phyloP scores from a whole-genome alignment of 35 echinoderm and acorn worm genomes.

The Ptychodera flava region DNA sequence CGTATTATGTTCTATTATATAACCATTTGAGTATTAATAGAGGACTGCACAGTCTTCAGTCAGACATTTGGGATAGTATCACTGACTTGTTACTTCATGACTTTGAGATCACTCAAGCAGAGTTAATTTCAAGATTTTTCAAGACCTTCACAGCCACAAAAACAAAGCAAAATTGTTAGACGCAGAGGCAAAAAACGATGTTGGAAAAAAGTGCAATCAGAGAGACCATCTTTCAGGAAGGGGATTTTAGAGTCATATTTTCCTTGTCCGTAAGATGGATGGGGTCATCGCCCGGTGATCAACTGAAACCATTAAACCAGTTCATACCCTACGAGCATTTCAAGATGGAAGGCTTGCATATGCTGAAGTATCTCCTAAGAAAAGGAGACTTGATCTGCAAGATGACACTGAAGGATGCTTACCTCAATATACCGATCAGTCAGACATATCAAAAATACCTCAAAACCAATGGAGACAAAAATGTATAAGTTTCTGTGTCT shows the following conservation, averaged over 20 bases:
- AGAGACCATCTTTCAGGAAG: background rate
- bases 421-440: conserved; percentile 25
- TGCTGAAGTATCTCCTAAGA: background rate
- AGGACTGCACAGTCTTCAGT: no score
- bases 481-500: no score
- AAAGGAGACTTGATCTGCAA: conserved; percentile 3
- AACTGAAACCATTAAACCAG: conserved; percentile 28
- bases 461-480: conserved; percentile 6
- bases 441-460: conserved; percentile 6
- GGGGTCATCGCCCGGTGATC: conserved; percentile 18
- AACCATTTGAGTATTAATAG: no score
- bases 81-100: background rate
- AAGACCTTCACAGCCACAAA: background rate
- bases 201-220: background rate
- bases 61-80: background rate
- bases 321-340: conserved; percentile 25
- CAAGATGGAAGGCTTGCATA: conserved; percentile 33
- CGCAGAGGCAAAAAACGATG: background rate
- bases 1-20: no score
- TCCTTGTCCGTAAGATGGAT: no score
- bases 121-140: background rate
- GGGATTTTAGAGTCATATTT: no score
- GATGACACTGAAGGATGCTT: conserved; percentile 27
- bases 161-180: background rate
- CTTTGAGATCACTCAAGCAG: background rate